Evolutionary conservation across 2,113 vertebrate genomes (phyloP), one percentile per base, ranked within the genome.

Genomic region (Malurus melanocephalus): DNA sequence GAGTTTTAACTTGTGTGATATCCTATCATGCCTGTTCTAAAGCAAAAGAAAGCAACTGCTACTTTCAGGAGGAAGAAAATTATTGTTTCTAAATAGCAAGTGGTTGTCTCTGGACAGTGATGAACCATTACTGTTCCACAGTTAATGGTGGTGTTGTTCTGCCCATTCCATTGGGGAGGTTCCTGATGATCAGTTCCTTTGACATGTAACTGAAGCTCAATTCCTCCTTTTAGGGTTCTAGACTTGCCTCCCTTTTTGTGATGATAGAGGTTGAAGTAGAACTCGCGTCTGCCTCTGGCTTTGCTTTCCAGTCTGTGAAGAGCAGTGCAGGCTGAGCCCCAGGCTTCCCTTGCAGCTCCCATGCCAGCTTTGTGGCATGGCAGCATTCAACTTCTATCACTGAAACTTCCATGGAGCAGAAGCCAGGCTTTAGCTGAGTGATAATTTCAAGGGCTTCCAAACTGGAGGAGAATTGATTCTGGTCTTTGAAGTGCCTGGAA

Each of bases 301-400:
- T 77, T 69, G 60, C 33, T 42, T 86, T 92, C 55, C 48, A 74
- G 73, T 24, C 30, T 57, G 68, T 28, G 17, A 46, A 66, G 28
- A 61, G 38, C 43, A 46, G 33, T 32, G 22, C 2, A 20, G 40
- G 43, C 22, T 59, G 43, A 59, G n/a, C 22, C 18, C 15, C 7
- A 6, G 24, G 22, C 26, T 74, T 38, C 30, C 28, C 32, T 84
- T 0, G 0, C 48, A 61, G 45, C 55, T 83, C 1, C 38, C 38
- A 38, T 38, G 0, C 23, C 5, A 4, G 22, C 61, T 19, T 38
- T 46, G 59, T 1, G 1, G 26, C 13, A 18, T 2, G 9, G 45
- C 53, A 38, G n/a, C 17, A 3, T 45, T 84, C 3, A 3, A n/a
- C 15, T 64, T 53, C 22, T 49, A 0, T 33, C 0, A 0, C 45